A percentile compares a stretch with the other conserved stretches of the same genome.
Conservation (phyloP, 2,888 invertebrate species). For the Caenorhabditis uteleia region DNA sequence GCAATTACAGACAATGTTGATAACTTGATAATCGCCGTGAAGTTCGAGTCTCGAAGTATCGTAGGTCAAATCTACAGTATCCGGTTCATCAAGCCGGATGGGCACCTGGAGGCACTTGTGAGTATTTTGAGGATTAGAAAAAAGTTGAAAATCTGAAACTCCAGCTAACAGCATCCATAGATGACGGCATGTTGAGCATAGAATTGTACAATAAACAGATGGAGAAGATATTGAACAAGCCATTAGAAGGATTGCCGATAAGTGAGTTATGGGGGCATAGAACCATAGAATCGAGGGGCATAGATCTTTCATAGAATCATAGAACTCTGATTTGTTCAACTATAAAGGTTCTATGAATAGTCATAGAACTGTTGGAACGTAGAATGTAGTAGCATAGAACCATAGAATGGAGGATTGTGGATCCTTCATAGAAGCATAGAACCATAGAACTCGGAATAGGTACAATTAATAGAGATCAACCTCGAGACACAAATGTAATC, state of each 20-base stretch:
- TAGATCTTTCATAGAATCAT: background rate
- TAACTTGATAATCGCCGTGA: constrained; percentile 29
- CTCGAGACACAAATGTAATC: too few relatives aligned
- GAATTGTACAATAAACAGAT: constrained; percentile 23
- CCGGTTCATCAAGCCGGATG: constrained; percentile 30
- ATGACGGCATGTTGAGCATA: constrained; percentile 27
- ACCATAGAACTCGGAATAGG: too few relatives aligned
- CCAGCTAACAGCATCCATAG: constrained; percentile 21
- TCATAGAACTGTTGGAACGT: too few relatives aligned
- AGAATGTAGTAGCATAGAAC: too few relatives aligned
- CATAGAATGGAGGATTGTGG: too few relatives aligned
- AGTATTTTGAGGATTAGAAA: background rate
- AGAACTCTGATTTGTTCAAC: too few relatives aligned
- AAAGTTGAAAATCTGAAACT: constrained; percentile 1
- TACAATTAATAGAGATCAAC: too few relatives aligned
- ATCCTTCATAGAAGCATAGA: too few relatives aligned
- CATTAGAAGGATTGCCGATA: constrained; percentile 31
- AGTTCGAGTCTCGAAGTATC: constrained; percentile 18
- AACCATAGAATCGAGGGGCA: background rate
- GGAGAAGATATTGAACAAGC: constrained; percentile 34
- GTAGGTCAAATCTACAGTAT: constrained; percentile 42
- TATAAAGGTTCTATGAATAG: too few relatives aligned
- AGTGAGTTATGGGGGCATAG: constrained; percentile 19
- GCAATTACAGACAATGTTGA: constrained; percentile 29
- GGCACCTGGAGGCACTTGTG: constrained; percentile 28